phyloP scores from a whole-genome alignment of 2,888 invertebrate genomes.

The Synergus itoensis region DNA sequence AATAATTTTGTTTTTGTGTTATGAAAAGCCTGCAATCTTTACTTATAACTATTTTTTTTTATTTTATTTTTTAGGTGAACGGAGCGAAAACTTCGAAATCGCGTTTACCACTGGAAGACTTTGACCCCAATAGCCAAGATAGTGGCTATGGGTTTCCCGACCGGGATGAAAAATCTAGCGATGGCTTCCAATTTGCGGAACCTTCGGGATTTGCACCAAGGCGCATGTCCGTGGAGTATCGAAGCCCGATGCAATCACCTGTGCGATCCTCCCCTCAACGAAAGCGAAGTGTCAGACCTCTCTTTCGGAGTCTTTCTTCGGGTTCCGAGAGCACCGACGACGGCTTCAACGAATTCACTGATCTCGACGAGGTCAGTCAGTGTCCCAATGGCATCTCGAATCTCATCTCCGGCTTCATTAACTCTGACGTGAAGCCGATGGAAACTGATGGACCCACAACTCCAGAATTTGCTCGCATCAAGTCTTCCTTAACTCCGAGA shows the following conservation, averaged over 20 bases:
- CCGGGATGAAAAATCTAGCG: constrained; percentile 57
- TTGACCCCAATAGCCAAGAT: constrained; percentile 81
- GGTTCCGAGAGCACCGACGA: constrained; percentile 83
- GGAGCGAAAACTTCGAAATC: constrained; percentile 54
- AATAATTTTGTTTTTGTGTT: no score
- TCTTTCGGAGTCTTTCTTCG: constrained; percentile 79
- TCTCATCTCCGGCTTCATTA: constrained; percentile 81
- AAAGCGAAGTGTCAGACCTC: constrained; percentile 53
- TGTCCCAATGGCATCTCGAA: constrained; percentile 81
- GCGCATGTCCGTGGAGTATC: constrained; percentile 67
- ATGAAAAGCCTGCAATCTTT: background rate
- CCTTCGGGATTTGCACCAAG: constrained; percentile 76
- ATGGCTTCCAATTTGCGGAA: constrained; percentile 74
- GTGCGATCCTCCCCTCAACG: constrained; percentile 65
- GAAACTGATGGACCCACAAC: constrained; percentile 73
- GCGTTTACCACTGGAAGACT: constrained; percentile 79
- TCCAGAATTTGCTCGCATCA: constrained; percentile 77
- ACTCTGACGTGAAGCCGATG: constrained; percentile 53
- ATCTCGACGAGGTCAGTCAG: constrained; percentile 77
- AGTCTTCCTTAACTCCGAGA: constrained; percentile 57
- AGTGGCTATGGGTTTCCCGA: constrained; percentile 80
- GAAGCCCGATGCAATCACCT: constrained; percentile 60
- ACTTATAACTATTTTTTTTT: constrained; percentile 8
- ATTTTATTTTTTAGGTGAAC: constrained; percentile 54
- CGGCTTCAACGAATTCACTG: constrained; percentile 83